Evolutionary conservation across 2,113 vertebrate species (phyloP).

Genomic region (Strigops habroptila): DNA sequence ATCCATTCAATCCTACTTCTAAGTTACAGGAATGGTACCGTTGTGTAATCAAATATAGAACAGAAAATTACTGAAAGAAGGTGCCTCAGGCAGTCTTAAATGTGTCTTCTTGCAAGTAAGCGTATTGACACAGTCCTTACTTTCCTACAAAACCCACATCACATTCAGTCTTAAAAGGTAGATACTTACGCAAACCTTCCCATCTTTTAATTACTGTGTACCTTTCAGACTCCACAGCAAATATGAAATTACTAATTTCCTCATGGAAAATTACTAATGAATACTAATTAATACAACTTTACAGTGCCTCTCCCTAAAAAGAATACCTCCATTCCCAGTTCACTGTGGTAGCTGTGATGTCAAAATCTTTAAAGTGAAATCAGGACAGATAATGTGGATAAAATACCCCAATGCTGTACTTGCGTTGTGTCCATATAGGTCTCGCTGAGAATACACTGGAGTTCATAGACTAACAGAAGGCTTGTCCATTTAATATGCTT

Average conservation of each 20-base stretch:
- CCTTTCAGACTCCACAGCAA: not conserved
- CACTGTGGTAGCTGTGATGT: not conserved
- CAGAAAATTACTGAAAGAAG: slow-evolving; percentile 29
- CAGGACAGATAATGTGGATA: not conserved
- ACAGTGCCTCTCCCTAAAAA: not conserved
- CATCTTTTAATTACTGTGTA: slow-evolving; percentile 24
- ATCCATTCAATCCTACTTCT: not conserved
- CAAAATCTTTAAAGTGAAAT: not conserved
- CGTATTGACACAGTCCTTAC: not conserved
- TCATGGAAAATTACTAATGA: slow-evolving; percentile 19
- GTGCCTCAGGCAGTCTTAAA: not conserved
- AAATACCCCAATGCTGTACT: not conserved
- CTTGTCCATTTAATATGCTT: not conserved
- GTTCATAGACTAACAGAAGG: not conserved
- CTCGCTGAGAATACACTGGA: not conserved
- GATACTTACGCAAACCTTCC: not conserved
- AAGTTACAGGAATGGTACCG: slow-evolving; percentile 22
- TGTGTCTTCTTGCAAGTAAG: not conserved
- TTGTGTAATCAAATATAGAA: slow-evolving; percentile 37
- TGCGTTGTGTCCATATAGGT: not conserved
- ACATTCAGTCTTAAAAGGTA: not conserved
- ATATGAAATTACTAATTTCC: slow-evolving; percentile 39
- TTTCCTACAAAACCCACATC: not conserved
- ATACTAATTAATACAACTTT: slow-evolving; percentile 16
- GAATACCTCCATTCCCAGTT: not conserved